Percentiles rank a stretch among this genome's conserved stretches.
Evolutionary conservation across 2,797 vertebrate genomes (phyloP).

Genomic region (Zenarchopterus dispar): DNA sequence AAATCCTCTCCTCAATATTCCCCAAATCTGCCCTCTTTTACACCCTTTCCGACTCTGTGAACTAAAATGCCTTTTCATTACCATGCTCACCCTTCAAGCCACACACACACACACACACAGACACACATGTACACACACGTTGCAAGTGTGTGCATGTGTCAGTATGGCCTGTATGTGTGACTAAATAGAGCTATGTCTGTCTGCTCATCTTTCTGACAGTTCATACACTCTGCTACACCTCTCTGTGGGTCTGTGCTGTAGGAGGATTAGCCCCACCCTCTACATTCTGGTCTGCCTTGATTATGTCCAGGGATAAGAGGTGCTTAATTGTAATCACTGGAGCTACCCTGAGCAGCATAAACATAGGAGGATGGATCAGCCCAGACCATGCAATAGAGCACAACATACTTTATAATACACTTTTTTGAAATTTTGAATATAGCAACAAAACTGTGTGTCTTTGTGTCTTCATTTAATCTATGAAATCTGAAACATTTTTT

Average conservation of each 20-base stretch:
- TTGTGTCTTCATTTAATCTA: no score
- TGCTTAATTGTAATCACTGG: constrained; percentile 83
- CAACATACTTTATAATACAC: constrained; percentile 18
- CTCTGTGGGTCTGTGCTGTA: constrained; percentile 45
- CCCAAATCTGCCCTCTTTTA: constrained; percentile 16
- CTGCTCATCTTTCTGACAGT: constrained; percentile 23
- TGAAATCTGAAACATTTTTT: no score
- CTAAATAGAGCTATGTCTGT: constrained; percentile 16
- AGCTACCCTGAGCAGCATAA: constrained; percentile 60
- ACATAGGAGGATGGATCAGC: constrained; percentile 40
- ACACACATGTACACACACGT: neutral
- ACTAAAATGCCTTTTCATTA: constrained; percentile 22
- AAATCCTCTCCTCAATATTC: constrained; percentile 52
- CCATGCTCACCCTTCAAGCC: constrained; percentile 7
- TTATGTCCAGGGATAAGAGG: constrained; percentile 81
- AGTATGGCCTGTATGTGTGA: constrained; percentile 6
- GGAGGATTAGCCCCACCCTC: constrained; percentile 74
- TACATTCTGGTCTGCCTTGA: constrained; percentile 68
- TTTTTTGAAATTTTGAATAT: no score
- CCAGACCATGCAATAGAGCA: constrained; percentile 11
- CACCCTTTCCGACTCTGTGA: constrained; percentile 4
- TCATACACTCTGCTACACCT: neutral
- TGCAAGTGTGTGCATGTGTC: no score
- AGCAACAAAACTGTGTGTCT: no score
- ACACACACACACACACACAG: neutral